Evolutionary conservation across 2,113 vertebrate species (phyloP), one percentile per base, ranked within the genome.

Genomic region (Platichthys stellatus): DNA sequence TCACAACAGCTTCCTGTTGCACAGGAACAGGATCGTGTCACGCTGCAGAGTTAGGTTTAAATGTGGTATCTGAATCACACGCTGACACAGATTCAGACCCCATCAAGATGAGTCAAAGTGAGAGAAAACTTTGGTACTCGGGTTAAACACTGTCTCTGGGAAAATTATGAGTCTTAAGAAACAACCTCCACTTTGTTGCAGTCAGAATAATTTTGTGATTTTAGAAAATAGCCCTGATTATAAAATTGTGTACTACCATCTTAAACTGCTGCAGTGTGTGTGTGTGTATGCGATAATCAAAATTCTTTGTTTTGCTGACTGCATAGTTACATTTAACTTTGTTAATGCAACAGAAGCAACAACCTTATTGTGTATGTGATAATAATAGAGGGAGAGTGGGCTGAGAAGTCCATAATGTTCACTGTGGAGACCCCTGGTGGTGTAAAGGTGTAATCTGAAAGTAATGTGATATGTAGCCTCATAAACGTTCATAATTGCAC

Each of bases 1-100:
- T 80, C 82, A 67, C 65, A 78, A 47, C 69, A 35, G 63, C 68
- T 89, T 92, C 88, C 89, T 90, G 86, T 81, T 88, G 43, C 57
- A 74, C 61, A 81, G 68, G 62, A 91, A 86, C 21, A 13, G 8
- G 40, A 3, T 17, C 2, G 47, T 49, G 17, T 51, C 47, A 51
- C 6, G 17, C n/a, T 54, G 43, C 20, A 2, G 12, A n/a, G 17
- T n/a, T 26, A 12, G 2, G 23, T 62, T 35, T 20, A 60, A 63
- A 60, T 62, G 28, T 63, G 20, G 56, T n/a, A 79, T 70, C 61
- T 74, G 31, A 76, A 38, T 51, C 18, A 20, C 17, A 0, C 2
- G 8, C 49, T 51, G 49, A 51, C 18, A 0, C 49, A 54, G 6
- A 54, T 2, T 21, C 18, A 54, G 51, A 54, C 20, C 20, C 51